A percentile compares a stretch with the other conserved stretches of the same genome.
These are phyloP conservation scores for Rhodinocichla rosea DNA, from an alignment of 2,113 vertebrate species.

Conservation along the genomic window DNA sequence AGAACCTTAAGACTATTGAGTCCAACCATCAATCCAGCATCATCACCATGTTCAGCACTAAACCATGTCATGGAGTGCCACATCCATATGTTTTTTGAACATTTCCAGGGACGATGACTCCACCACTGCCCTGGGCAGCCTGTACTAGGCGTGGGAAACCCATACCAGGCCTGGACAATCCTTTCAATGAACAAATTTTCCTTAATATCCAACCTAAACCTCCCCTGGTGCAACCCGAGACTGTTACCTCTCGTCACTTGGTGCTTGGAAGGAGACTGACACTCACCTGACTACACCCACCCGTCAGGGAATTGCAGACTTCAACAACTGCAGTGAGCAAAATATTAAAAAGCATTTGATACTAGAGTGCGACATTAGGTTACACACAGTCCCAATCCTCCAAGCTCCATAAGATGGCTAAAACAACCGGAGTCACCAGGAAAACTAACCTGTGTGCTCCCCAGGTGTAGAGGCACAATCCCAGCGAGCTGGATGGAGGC, in stretches of 20 bases:
- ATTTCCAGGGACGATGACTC: not conserved
- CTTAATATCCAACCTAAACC: not conserved
- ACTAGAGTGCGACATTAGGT: fast-evolving
- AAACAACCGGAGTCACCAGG: not conserved
- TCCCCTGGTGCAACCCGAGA: not conserved
- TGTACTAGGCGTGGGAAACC: not conserved
- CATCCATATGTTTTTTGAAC: not conserved
- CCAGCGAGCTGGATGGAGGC: fast-evolving
- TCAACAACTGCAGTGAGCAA: not conserved
- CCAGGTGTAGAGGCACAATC: fast-evolving
- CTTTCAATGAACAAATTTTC: not conserved
- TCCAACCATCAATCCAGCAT: not conserved
- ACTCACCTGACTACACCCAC: not conserved
- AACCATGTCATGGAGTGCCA: not conserved
- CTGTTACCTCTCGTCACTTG: not conserved
- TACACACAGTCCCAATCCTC: too few relatives aligned
- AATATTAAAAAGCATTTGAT: not conserved
- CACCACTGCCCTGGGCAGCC: not conserved
- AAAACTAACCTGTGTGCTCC: not conserved
- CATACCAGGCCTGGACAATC: not conserved
- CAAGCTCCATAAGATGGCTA: fast-evolving
- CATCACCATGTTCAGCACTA: not conserved
- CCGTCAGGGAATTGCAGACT: not conserved
- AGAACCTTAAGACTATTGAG: not conserved
- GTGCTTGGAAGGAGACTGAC: not conserved